phyloP scores from a whole-genome alignment of 64 coral and sea anemone species.

The Catalaphyllia jardinei region DNA sequence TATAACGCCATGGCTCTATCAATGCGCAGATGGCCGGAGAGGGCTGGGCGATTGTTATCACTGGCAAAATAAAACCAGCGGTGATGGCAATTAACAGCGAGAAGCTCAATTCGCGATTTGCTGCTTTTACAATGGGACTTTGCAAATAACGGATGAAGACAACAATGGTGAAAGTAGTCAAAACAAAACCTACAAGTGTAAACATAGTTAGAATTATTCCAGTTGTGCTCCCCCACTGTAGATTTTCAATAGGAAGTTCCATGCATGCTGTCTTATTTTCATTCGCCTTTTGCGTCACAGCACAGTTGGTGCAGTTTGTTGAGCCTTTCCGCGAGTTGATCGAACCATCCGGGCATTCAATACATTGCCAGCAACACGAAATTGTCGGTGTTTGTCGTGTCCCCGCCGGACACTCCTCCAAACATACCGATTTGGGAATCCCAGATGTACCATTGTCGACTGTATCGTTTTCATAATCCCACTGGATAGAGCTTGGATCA shows the following conservation, averaged over 20 bases:
- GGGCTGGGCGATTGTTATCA: conserved; percentile 29
- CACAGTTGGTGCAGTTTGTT: conserved; percentile 44
- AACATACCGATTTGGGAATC: conserved; percentile 60
- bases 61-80: conserved; percentile 27
- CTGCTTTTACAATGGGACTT: conserved; percentile 58
- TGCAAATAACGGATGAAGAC: conserved; percentile 16
- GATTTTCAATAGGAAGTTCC: conserved; percentile 23
- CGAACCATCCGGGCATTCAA: conserved; percentile 64
- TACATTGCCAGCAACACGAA: conserved; percentile 75
- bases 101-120: conserved; percentile 49
- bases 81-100: conserved; percentile 16
- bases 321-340: conserved; percentile 22
- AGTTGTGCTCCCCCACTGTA: conserved; percentile 45
- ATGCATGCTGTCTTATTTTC: conserved; percentile 48
- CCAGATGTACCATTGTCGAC: background rate
- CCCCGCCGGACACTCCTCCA: conserved; percentile 61
- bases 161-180: background rate
- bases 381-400: conserved; percentile 56
- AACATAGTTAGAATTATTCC: conserved; percentile 28
- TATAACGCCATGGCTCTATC: conserved; percentile 52
- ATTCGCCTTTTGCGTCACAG: conserved; percentile 38
- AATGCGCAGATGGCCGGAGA: conserved; percentile 42
- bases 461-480: conserved; percentile 17
- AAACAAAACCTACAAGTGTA: conserved; percentile 23
- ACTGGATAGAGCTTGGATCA: conserved; percentile 21